Base-by-base conservation (phyloP, 1,140 invertebrate genomes). In the Ips typographus region DNA sequence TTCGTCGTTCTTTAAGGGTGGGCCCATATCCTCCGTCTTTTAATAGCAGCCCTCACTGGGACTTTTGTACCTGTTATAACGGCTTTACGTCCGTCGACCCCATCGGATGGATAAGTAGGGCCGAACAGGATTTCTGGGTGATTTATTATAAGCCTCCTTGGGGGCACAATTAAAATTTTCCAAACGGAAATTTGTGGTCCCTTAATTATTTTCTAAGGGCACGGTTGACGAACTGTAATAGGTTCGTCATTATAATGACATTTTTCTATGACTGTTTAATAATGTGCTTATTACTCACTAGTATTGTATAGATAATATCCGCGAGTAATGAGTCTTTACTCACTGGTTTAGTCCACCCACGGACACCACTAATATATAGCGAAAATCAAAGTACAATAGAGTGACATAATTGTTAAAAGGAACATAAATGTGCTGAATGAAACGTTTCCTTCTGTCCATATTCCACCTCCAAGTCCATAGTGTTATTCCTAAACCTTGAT, bases 61-160 rank as follows among this genome's bases (percentile, higher is more conserved):
- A 43, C 65, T 65, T 67, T 67, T 67, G 56, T 67, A 67, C 65
- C 65, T 67, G 65, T 59, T 67, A 59, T 59, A 66, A n/a, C 43
- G 52, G 39, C 60, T 67, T 67, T 67, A 51, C 52, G 56, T 59
- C 65, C 56, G 38, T 52, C 57, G 49, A 67, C 56, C 55, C 58
- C 65, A 22, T 22, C 22, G 22, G 39, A 56, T 38, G 58, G 65
- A 59, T 67, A 67, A 67, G 65, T 22, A 55, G 43, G 44, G 61
- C 49, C 63, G n/a, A 56, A n/a, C 40, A 44, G 63, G 36, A 56
- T 65, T 44, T 56, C 40, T 52, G 51, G 63, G 36, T 55, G 52
- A 56, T 65, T 65, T 65, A 65, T 56, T 65, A 65, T 37, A 43
- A 7, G 52, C 4, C 22, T 7, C 4, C 41, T 47, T 44, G 5